Evolutionary conservation across 2,888 invertebrate genomes (phyloP), one percentile per base, ranked within the genome.

Genomic region (Nycteola revayana): DNA sequence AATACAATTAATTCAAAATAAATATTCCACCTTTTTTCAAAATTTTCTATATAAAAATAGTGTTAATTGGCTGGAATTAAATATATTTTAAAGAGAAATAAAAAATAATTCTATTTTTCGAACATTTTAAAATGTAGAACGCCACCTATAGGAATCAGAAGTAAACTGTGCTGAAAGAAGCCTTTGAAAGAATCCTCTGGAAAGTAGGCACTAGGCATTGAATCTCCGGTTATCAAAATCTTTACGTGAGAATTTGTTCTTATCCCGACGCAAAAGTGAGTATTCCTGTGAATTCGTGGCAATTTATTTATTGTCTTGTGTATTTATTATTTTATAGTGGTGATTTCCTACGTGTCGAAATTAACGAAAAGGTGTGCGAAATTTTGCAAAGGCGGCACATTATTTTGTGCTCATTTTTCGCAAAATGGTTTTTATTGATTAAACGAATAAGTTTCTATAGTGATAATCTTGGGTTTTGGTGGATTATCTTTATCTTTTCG

Each of bases 121-220:
- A 76, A 75, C 56, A 45, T 40, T 42, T 81, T 88, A 72, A 65
- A 84, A 86, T 73, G 83, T 75, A 49, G 85, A 87, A 86, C 86
- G 85, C 85, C 83, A 80, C 77, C 86, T 88, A 59, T 63, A 73
- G 75, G 67, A 72, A 64, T 58, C 53, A 58, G 57, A 64, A 61
- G 62, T 59, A 66, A 72, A 71, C 64, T 72, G 60, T 54, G 53
- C 66, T 86, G 89, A 88, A 86, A 89, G 89, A 89, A 88, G 83
- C 89, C 76, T 76, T 73, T 89, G 89, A 82, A 87, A 88, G 88
- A 89, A 83, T 86, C 89, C 83, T 83, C 85, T 84, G 76, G 82
- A 86, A 83, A 86, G 79, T 82, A 86, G 84, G 80, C 87, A 87
- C 74, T 82, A 86, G 84, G 80, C 87, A 87, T 75, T 75, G 81